These are phyloP conservation scores for Platyscapa corneri DNA, from an alignment of 1,140 invertebrate species.

Conservation along the genomic window DNA sequence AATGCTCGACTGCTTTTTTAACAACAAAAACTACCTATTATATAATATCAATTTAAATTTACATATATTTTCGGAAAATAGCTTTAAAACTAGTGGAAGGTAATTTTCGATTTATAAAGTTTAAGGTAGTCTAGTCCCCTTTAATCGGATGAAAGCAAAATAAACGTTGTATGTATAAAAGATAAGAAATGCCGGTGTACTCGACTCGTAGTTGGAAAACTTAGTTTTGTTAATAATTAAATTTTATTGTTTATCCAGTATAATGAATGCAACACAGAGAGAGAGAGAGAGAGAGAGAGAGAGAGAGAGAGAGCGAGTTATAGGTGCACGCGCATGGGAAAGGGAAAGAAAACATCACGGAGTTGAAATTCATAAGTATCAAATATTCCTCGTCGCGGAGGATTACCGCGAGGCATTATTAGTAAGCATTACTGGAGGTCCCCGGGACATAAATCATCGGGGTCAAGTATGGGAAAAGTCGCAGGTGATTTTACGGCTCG, in stretches of 20 bases:
- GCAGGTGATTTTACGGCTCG: too few species aligned
- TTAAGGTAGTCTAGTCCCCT: neutral
- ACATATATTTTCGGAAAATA: neutral
- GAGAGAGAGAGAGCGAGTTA: too few species aligned
- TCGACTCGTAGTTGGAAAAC: neutral
- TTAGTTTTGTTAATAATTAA: neutral
- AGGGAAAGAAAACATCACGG: too few species aligned
- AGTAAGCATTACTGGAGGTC: neutral
- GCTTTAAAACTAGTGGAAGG: neutral
- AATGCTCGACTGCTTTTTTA: neutral
- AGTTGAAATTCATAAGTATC: too few species aligned
- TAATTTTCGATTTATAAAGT: neutral
- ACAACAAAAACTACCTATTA: neutral
- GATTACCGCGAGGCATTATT: too few species aligned
- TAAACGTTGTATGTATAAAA: neutral
- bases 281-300: too few species aligned
- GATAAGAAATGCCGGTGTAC: neutral
- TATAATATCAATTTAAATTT: neutral
- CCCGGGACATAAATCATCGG: neutral
- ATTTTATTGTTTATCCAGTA: neutral
- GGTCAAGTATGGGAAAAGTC: neutral
- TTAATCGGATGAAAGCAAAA: neutral
- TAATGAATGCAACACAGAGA: neutral
- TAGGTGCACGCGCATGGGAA: too few species aligned
- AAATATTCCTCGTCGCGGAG: too few species aligned